Percentiles rank a stretch among this genome's conserved stretches.
phyloP scores from a whole-genome alignment of 2,888 invertebrate genomes.

The Cylindroiulus punctatus region DNA sequence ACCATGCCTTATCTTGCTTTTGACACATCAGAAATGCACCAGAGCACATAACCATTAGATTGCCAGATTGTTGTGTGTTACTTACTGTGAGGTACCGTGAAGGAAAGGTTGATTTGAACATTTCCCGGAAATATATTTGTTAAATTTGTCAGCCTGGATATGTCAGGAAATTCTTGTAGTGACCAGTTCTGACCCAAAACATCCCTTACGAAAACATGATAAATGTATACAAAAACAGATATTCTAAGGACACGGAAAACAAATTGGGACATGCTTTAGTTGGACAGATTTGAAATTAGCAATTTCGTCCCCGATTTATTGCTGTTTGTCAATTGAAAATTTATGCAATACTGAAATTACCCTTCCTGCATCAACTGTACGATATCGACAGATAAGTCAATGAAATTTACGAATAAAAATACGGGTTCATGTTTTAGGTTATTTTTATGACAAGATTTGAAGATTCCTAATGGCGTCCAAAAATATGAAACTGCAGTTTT shows the following conservation, averaged over 20 bases:
- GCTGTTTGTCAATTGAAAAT: too few species aligned
- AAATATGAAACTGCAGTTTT: too few species aligned
- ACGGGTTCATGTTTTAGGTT: too few species aligned
- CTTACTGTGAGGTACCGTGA: background rate
- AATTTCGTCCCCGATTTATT: too few species aligned
- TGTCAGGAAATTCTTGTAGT: background rate
- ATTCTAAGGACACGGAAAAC: background rate
- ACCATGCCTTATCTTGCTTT: background rate
- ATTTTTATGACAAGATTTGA: too few species aligned
- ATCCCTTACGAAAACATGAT: background rate
- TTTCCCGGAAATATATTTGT: background rate
- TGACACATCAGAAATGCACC: background rate
- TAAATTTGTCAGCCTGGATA: background rate
- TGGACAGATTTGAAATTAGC: too few species aligned
- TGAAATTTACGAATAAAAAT: too few species aligned
- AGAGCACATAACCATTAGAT: background rate
- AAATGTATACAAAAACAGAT: background rate
- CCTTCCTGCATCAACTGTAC: too few species aligned
- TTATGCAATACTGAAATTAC: too few species aligned
- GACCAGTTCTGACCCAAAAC: background rate
- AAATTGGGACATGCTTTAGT: background rate
- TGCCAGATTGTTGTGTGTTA: background rate
- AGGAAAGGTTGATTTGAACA: background rate
- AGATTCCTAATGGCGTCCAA: too few species aligned
- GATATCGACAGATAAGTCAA: too few species aligned